Percentiles rank a stretch among this genome's conserved stretches.
These are phyloP conservation scores for Urophycis tenuis DNA, from an alignment of 2,797 vertebrate species.

Conservation along the genomic window DNA sequence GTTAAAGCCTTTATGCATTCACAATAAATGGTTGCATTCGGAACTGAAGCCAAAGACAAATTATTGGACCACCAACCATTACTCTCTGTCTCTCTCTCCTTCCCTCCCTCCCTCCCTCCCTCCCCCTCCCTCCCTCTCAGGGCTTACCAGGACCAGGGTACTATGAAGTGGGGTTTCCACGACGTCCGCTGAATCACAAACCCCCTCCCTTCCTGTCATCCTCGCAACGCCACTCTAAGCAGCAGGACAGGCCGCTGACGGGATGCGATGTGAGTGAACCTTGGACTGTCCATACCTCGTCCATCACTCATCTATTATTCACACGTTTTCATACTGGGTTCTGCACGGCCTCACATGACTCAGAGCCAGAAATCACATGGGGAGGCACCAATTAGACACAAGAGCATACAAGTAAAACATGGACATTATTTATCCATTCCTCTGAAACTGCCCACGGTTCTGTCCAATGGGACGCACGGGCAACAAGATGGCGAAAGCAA, in stretches of 20 bases:
- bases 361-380: neutral
- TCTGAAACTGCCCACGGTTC: neutral
- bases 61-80: neutral
- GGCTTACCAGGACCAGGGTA: conserved; percentile 45
- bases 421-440: neutral
- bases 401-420: neutral
- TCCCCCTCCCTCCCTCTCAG: conserved; percentile 32
- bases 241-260: conserved; percentile 29
- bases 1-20: neutral
- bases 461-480: neutral
- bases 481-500: neutral
- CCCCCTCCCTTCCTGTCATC: conserved; percentile 57
- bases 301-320: neutral
- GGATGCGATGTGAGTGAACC: conserved; percentile 52
- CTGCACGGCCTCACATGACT: neutral
- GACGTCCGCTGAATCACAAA: conserved; percentile 15
- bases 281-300: neutral
- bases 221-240: conserved; percentile 49
- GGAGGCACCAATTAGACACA: neutral
- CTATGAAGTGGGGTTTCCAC: conserved; percentile 35
- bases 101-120: neutral
- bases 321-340: neutral
- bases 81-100: neutral
- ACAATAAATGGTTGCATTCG: neutral
- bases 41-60: neutral